Percentiles rank a stretch among this genome's conserved stretches.
phyloP scores from a whole-genome alignment of 2,888 invertebrate genomes.

The Esperia sulphurella region DNA sequence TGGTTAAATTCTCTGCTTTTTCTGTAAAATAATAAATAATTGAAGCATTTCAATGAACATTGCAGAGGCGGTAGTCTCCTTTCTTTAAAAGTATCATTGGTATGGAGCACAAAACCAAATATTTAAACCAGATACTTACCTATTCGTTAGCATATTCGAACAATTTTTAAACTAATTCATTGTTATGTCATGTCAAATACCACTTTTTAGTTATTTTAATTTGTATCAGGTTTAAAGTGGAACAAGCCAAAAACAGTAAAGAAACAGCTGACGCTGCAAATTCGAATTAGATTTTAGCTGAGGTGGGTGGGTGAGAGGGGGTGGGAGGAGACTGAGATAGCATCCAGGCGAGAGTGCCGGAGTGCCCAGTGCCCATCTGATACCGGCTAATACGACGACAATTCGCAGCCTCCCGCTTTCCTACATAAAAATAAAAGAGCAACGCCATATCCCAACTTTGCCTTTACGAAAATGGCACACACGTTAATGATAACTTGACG shows the following conservation, averaged over 20 bases:
- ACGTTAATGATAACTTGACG: no score
- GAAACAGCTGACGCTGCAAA: slow-evolving; percentile 30
- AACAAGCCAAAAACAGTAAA: slow-evolving; percentile 17
- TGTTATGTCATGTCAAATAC: slow-evolving; percentile 1
- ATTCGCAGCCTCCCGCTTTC: slow-evolving; percentile 55
- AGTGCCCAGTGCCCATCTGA: slow-evolving; percentile 49
- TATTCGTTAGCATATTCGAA: no score
- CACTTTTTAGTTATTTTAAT: not conserved
- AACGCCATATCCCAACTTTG: not conserved
- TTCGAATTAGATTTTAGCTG: slow-evolving; percentile 30
- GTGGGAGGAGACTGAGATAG: slow-evolving; percentile 20
- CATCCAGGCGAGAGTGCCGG: slow-evolving; percentile 18
- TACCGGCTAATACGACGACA: slow-evolving; percentile 64
- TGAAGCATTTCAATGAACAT: no score
- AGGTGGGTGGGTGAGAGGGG: slow-evolving; percentile 19
- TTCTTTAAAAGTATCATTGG: no score
- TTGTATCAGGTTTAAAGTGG: not conserved
- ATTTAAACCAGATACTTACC: no score
- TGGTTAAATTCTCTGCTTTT: no score
- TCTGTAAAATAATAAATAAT: no score
- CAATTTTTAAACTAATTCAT: no score
- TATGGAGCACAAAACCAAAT: no score
- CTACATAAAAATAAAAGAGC: slow-evolving; percentile 9
- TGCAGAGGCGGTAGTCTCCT: no score
- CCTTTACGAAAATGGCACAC: not conserved